Conservation (phyloP, 2,113 vertebrate species). For the Gymnarchus niloticus region DNA sequence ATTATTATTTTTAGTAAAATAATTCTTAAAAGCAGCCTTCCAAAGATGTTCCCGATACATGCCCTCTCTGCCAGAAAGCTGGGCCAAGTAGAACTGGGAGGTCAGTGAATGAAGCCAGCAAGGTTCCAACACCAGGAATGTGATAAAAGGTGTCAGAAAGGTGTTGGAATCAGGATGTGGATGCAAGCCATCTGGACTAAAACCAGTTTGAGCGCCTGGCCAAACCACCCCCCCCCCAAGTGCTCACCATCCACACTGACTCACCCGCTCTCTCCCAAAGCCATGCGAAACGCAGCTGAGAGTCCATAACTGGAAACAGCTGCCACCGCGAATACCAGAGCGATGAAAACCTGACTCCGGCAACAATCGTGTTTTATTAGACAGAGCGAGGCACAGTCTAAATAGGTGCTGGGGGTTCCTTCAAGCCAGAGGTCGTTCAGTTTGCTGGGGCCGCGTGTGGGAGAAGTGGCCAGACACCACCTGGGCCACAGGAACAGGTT, state of each 20-base stretch:
- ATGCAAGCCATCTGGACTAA: not conserved
- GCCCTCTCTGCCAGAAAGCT: not conserved
- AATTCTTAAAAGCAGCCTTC: not conserved
- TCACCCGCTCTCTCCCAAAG: not conserved
- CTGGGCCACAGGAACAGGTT: not conserved
- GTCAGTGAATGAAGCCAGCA: not conserved
- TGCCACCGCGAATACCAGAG: slow-evolving; percentile 10
- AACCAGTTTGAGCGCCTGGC: not conserved
- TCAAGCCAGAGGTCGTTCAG: not conserved
- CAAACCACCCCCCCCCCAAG: not conserved
- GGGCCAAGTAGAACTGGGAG: not conserved
- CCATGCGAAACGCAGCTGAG: not conserved
- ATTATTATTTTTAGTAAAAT: not conserved
- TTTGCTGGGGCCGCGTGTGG: not conserved
- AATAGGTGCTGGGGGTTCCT: not conserved
- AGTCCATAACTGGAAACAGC: slow-evolving; percentile 14
- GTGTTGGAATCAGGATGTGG: not conserved
- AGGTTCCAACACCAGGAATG: not conserved
- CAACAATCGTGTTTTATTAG: slow-evolving; percentile 20
- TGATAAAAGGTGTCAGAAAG: not conserved
- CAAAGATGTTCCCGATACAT: not conserved
- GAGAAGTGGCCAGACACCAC: not conserved
- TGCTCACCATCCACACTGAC: slow-evolving; percentile 35
- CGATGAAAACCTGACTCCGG: not conserved
- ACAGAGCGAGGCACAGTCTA: slow-evolving; percentile 47